Conservation (phyloP, 2,888 invertebrate species). For the Lepidocyrtinus sp. region DNA sequence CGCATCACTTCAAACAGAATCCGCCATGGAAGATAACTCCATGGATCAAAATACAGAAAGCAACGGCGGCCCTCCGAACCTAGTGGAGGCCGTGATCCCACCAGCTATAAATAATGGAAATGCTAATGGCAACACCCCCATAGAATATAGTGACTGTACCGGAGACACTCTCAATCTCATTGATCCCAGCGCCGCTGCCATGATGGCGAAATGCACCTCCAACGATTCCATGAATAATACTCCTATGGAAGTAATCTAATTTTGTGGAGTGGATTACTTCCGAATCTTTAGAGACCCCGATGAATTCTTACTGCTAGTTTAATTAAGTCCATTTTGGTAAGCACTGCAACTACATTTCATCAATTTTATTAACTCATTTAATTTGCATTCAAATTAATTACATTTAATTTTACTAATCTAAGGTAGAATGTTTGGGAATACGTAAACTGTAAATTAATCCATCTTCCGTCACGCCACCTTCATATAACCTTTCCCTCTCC, state of each 20-base stretch:
- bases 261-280: background rate
- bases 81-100: slow-evolving; percentile 43
- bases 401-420: no score
- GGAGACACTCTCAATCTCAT: slow-evolving; percentile 52
- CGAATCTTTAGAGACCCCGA: no score
- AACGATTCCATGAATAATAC: slow-evolving; percentile 59
- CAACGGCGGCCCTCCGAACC: slow-evolving; percentile 49
- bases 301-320: no score
- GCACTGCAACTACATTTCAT: no score
- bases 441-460: no score
- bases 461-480: no score
- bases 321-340: no score
- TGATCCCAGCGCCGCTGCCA: slow-evolving; percentile 51
- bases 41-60: slow-evolving; percentile 60
- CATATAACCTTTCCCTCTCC: no score
- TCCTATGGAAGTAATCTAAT: slow-evolving; percentile 66
- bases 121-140: slow-evolving; percentile 40
- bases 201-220: slow-evolving; percentile 27
- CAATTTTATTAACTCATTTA: no score
- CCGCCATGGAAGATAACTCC: slow-evolving; percentile 47
- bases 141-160: slow-evolving; percentile 38
- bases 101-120: slow-evolving; percentile 40
- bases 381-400: no score
- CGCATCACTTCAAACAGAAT: no score
- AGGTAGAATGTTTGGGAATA: no score